Evolutionary conservation across 2,888 invertebrate genomes (phyloP).

Genomic region (Meiosimyza decipiens): DNA sequence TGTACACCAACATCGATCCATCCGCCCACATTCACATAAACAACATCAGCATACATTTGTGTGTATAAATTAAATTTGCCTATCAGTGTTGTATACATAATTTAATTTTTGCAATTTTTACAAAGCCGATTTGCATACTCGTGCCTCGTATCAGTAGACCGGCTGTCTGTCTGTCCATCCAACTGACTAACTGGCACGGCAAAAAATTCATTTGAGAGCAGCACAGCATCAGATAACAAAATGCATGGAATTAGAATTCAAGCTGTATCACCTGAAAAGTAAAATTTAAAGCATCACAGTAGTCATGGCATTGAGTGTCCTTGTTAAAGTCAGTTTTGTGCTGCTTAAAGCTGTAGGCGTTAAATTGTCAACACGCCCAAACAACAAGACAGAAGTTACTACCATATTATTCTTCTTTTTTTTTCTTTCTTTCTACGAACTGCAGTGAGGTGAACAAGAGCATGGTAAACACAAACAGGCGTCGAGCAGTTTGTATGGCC

Average conservation of each 20-base stretch:
- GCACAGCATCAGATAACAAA: too few species aligned
- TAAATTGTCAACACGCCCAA: background rate
- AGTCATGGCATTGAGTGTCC: too few species aligned
- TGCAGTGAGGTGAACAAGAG: too few species aligned
- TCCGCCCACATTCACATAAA: background rate
- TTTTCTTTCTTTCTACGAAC: too few species aligned
- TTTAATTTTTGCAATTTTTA: slow-evolving; percentile 28
- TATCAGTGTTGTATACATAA: slow-evolving; percentile 28
- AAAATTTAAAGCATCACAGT: too few species aligned
- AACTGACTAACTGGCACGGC: too few species aligned
- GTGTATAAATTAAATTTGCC: slow-evolving; percentile 23
- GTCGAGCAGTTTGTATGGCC: too few species aligned
- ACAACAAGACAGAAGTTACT: background rate
- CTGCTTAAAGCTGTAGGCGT: background rate
- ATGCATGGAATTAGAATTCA: too few species aligned
- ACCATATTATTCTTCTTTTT: too few species aligned
- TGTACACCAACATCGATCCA: too few species aligned
- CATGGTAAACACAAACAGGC: too few species aligned
- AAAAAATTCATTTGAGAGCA: slow-evolving; percentile 12
- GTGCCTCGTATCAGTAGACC: background rate
- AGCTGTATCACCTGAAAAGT: too few species aligned
- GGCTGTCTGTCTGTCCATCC: background rate
- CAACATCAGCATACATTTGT: background rate
- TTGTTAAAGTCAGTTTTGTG: background rate
- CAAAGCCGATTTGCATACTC: slow-evolving; percentile 16